Base-by-base conservation (phyloP, 2,113 vertebrate genomes). In the Apus apus region DNA sequence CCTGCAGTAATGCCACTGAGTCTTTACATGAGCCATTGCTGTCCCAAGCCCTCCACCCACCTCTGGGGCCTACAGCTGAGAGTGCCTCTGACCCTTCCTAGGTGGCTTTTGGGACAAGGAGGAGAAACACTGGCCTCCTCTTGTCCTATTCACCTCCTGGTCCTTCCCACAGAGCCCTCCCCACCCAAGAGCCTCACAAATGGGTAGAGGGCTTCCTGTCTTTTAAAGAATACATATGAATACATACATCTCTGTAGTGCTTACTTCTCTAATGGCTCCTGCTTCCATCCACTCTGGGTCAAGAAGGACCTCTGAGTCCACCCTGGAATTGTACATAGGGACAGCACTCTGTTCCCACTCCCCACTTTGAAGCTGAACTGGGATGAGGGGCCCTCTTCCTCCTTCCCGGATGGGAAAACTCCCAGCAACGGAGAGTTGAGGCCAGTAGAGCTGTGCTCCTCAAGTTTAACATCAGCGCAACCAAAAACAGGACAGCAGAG, bases 241-340 rank as follows among this genome's bases (percentile, higher is more conserved):
- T 84, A 30, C 13, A 1, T 20, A 6, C 2, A 2, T 60, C 53
- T 84, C 51, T 23, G 18, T 87, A 65, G 73, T 3, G 1, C 34
- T 71, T 29, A 20, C 60, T 77, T 73, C 53, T 70, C 2, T 62
- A 7, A 15, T 23, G 34, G 38, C 18, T 78, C 12, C 22, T 62
- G 50, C 60, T 77, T 64, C 43, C 25, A 26, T 77, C 45, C 38
- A 3, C 0, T 0, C n/a, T 53, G 73, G 26, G 45, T 56, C 74
- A 56, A 45, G 40, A 57, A 23, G 38, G 79, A 12, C 34, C 62
- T 23, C 32, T 21, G 15, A 23, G 43, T 26, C 17, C 11, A 4
- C 26, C 6, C 14, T 64, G 32, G 34, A 13, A 0, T 32, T 8
- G 4, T 16, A 5, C 0, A 0, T 9, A 19, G 43, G 32, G 45